A percentile compares a stretch with the other conserved stretches of the same genome.
These are phyloP conservation scores for Nesidiocoris tenuis DNA, from an alignment of 2,888 invertebrate genomes.

Conservation along the genomic window DNA sequence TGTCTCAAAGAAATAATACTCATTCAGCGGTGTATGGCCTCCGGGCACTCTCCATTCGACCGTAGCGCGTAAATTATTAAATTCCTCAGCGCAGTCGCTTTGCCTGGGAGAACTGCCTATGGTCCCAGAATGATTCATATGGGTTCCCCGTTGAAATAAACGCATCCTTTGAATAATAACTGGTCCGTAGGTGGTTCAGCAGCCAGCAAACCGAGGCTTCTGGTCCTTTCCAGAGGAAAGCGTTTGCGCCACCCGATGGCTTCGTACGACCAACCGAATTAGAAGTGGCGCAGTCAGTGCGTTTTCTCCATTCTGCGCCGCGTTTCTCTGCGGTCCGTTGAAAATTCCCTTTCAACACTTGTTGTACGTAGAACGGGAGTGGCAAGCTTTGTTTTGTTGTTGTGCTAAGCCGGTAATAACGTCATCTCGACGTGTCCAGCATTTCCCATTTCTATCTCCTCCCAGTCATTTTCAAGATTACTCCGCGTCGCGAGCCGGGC, in stretches of 20 bases:
- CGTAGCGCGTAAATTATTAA: too few relatives aligned
- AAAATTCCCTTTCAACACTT: slow-evolving; percentile 12
- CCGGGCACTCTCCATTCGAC: too few relatives aligned
- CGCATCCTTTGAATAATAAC: slow-evolving; percentile 21
- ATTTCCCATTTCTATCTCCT: neutral
- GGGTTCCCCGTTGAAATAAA: slow-evolving; percentile 7
- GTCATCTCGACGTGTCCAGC: slow-evolving; percentile 19
- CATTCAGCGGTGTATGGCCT: too few relatives aligned
- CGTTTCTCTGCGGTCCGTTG: neutral
- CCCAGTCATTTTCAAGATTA: neutral
- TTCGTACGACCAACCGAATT: neutral
- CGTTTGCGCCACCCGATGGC: neutral
- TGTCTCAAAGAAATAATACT: too few relatives aligned
- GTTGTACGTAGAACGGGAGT: neutral
- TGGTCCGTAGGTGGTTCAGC: neutral
- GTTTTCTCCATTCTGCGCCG: neutral
- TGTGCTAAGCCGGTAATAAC: slow-evolving; percentile 14
- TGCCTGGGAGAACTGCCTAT: too few relatives aligned
- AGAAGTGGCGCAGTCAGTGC: neutral
- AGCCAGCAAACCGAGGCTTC: neutral
- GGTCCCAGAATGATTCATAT: too few relatives aligned
- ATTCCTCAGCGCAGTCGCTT: too few relatives aligned
- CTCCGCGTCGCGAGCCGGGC: neutral
- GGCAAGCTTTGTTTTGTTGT: neutral
- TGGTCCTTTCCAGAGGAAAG: neutral